Evolutionary conservation across 2,113 vertebrate species (phyloP).

Genomic region (Chitala chitala): DNA sequence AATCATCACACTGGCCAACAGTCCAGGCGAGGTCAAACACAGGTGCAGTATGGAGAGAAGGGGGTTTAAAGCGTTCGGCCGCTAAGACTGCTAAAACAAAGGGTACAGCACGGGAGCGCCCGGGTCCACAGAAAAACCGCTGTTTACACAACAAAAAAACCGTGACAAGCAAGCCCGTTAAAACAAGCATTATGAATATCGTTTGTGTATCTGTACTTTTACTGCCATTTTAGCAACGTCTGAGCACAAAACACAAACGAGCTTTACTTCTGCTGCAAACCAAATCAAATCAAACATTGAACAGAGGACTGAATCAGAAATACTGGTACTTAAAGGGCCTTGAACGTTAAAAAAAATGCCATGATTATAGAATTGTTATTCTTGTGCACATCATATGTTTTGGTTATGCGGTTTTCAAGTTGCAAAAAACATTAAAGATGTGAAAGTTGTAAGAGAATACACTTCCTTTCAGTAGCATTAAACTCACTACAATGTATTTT

Average conservation of each 20-base stretch:
- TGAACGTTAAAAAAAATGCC: background rate
- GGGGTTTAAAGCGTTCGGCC: constrained; percentile 11
- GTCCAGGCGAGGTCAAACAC: background rate
- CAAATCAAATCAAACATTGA: background rate
- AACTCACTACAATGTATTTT: too few relatives aligned
- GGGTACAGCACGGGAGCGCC: background rate
- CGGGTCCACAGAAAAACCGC: too few relatives aligned
- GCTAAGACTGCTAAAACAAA: background rate
- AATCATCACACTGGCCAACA: constrained; percentile 21
- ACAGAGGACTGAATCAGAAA: background rate
- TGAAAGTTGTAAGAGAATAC: background rate
- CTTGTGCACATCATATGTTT: background rate
- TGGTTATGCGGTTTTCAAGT: background rate
- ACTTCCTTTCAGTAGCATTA: too few relatives aligned
- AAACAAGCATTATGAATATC: too few relatives aligned
- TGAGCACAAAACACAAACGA: background rate
- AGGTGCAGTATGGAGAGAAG: background rate
- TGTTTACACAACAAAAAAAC: too few relatives aligned
- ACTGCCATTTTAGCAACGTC: too few relatives aligned
- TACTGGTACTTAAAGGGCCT: constrained; percentile 5
- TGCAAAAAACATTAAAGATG: background rate
- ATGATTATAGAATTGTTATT: background rate
- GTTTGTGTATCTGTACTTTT: too few relatives aligned
- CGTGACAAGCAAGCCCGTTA: too few relatives aligned
- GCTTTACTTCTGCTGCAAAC: background rate